Evolutionary conservation across 2,113 vertebrate species (phyloP), one percentile per base, ranked within the genome.

Genomic region (Hippoglossus stenolepis): DNA sequence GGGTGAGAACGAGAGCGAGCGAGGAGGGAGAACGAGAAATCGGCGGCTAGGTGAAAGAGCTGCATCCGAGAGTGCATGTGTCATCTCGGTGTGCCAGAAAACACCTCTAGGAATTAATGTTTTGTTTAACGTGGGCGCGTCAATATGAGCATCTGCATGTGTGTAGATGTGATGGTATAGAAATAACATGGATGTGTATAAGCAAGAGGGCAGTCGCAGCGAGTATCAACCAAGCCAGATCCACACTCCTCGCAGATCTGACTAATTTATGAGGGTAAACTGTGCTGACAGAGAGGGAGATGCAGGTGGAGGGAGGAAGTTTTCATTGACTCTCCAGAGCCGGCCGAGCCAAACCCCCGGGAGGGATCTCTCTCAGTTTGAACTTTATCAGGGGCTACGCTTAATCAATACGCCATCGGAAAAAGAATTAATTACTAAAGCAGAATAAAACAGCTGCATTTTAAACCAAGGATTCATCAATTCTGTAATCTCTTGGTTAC

Each of bases 391-490:
- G 96, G 96, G 97, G 95, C 96, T 98, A 97, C 96, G 95, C 97
- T 98, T 98, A 99, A 99, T 99, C 98, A 98, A 99, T 99, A 99
- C 93, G 70, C 94, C 98, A 99, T 99, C 92, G 98, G 97, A 98
- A 99, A 98, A 99, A 98, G 97, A 99, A 99, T 99, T 99, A 99
- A 99, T 99, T 99, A 99, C 97, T 97, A 98, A 99, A 98, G 96
- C 98, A 98, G 97, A 98, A 98, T 99, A 98, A 99, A 99, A 98
- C 97, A 98, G 97, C 97, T 96, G 98, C 97, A 99, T 99, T 99
- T 98, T 98, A 98, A 99, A 97, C 95, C 93, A 95, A 97, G 97
- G 96, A 97, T 97, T 97, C 97, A 97, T 98, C 97, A 97, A 97
- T 97, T 96, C 95, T 77, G 96, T 99, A 97, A 98, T 99, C 98